Percentiles rank a stretch among this genome's conserved stretches.
These are phyloP conservation scores for Vidua chalybeata DNA, from an alignment of 2,113 vertebrate species.

Conservation along the genomic window DNA sequence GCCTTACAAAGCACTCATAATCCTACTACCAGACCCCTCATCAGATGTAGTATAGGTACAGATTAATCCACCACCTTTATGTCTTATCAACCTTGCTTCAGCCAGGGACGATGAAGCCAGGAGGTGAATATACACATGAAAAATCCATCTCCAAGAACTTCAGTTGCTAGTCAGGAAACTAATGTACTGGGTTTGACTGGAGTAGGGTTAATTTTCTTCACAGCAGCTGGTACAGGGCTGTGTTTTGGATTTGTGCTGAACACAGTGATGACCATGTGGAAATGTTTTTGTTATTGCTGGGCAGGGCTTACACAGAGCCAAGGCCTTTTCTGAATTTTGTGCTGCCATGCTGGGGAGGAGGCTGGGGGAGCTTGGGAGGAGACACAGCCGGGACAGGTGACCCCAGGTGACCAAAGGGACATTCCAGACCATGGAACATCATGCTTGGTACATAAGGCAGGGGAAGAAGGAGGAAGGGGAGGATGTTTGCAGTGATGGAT, in stretches of 20 bases:
- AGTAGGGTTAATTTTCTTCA: neutral
- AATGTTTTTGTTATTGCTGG: neutral
- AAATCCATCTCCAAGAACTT: neutral
- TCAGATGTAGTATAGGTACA: neutral
- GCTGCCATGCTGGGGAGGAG: neutral
- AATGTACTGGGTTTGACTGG: neutral
- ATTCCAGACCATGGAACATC: neutral
- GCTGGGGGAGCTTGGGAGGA: neutral
- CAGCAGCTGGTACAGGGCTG: neutral
- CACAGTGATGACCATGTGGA: neutral
- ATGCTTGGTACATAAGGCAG: fast-evolving
- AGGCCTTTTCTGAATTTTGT: neutral
- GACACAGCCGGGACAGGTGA: fast-evolving
- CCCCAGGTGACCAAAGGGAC: neutral
- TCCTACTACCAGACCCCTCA: neutral
- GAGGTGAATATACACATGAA: neutral
- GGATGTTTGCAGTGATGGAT: fast-evolving
- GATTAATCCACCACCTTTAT: neutral
- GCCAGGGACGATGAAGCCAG: neutral
- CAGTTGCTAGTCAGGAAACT: neutral
- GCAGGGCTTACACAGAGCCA: neutral
- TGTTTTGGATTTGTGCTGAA: neutral
- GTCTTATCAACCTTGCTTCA: neutral
- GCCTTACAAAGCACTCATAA: neutral
- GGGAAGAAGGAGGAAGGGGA: neutral